These are phyloP conservation scores for Gila robusta DNA, from an alignment of 2,797 vertebrate genomes.

Conservation along the genomic window DNA sequence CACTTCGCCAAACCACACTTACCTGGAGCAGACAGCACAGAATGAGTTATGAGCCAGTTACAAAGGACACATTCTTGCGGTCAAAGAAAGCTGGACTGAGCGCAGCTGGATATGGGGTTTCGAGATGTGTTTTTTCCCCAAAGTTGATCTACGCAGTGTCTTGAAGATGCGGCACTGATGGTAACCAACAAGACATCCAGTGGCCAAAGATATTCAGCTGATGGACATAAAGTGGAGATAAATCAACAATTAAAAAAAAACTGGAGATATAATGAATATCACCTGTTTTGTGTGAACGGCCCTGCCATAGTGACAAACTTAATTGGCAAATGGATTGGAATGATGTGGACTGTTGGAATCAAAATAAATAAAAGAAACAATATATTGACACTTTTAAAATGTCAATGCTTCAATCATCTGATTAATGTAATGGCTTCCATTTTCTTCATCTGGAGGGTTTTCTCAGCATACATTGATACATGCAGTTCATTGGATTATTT, in stretches of 20 bases:
- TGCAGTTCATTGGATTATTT: neutral
- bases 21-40: neutral
- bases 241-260: neutral
- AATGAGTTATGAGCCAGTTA: slow-evolving; percentile 3
- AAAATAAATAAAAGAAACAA: neutral
- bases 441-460: neutral
- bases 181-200: neutral
- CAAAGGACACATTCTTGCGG: neutral
- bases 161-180: neutral
- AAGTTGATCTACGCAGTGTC: neutral
- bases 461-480: neutral
- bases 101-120: neutral
- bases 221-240: neutral
- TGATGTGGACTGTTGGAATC: neutral
- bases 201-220: neutral
- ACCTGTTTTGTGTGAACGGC: neutral
- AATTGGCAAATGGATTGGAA: neutral
- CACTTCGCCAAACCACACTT: neutral
- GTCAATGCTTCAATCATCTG: neutral
- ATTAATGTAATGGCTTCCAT: neutral
- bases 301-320: neutral
- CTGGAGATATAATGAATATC: neutral
- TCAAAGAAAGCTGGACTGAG: neutral
- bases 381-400: neutral
- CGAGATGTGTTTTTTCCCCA: neutral